Evolutionary conservation across 2,888 invertebrate genomes (phyloP), one percentile per base, ranked within the genome.

Genomic region (Sarcophaga subvicina): DNA sequence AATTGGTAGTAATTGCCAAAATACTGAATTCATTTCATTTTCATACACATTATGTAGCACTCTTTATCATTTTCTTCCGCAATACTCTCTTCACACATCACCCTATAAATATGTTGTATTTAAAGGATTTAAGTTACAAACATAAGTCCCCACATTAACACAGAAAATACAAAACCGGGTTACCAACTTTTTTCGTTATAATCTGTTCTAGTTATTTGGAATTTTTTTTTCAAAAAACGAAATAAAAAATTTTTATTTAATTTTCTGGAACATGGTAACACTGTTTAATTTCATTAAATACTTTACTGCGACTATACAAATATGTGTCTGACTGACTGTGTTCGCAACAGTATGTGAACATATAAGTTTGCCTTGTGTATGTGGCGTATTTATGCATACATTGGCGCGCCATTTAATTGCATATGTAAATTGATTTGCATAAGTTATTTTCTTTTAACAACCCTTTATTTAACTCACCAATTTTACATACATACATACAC

Each of bases 361-460:
- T 79, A 49, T 14, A 6, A 14, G 83, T 80, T 88, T 88, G 89
- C 87, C 88, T 87, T 88, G 88, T 88, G 88, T 90, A 88, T 88
- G 8, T 73, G 66, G 25, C 25, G 63, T 73, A 54, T 83, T 67
- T 76, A 66, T 84, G 75, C 73, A 71, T 78, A 82, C 69, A 82
- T 80, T 85, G 85, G 85, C 87, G 83, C 84, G 85, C 78, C 83
- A 85, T 86, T 89, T 89, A 89, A 89, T 89, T 89, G 88, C 88
- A 89, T 87, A 89, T 89, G 88, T 86, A 89, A 89, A 89, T 87
- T 87, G 79, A 88, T 88, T 89, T 88, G 78, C 81, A 85, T 80
- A 84, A 81, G 77, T 80, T 84, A 80, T 87, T 78, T 77, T 81
- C 81, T 79, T 83, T 62, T 77, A 76, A 88, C 88, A 80, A 82